Evolutionary conservation across 2,888 invertebrate species (phyloP), one percentile per base, ranked within the genome.

Genomic region (Venustoraphidia nigricollis): DNA sequence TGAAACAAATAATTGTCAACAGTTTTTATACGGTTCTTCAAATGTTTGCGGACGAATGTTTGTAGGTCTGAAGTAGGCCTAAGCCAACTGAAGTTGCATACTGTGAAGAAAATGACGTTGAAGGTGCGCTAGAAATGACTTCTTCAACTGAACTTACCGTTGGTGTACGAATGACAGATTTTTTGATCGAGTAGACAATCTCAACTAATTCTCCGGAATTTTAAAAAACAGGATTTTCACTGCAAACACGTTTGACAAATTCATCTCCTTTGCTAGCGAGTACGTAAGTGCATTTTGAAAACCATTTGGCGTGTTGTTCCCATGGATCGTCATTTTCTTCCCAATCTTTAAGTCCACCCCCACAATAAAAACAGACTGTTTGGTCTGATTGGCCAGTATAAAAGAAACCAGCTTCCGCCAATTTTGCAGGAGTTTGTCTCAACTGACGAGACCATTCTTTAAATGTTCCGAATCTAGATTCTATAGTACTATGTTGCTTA

Each of bases 261-360:
- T 79, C 77, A 49, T 79, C 76, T 8, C 92, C 91, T 63, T 91
- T 91, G 52, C 83, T 81, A 50, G 86, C 70, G 51, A 81, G 72
- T 8, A 96, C 75, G 66, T 80, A 94, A 13, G 79, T 79, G 62
- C 96, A 96, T 50, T 83, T 79, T n/a, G 81, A 77, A 62, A 89
- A 89, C 93, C 93, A 95, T 36, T 83, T 74, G 1, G 93, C 93
- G 67, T 96, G 95, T 64, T 96, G 92, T 54, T 84, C 83, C 93
- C 94, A 95, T 0, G 95, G 93, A 55, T 88, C 82, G 65, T 96
- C 95, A 50, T 79, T 77, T 42, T 80, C 79, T 62, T 91, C 89
- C 95, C 95, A 96, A 62, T 93, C 91, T 59, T 90, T 85, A 6
- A 96, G 72, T 1, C 94, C 94, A 42, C 93, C 92, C 56, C 91